These are phyloP conservation scores for Scomber scombrus DNA, from an alignment of 2,113 vertebrate species.

Conservation along the genomic window DNA sequence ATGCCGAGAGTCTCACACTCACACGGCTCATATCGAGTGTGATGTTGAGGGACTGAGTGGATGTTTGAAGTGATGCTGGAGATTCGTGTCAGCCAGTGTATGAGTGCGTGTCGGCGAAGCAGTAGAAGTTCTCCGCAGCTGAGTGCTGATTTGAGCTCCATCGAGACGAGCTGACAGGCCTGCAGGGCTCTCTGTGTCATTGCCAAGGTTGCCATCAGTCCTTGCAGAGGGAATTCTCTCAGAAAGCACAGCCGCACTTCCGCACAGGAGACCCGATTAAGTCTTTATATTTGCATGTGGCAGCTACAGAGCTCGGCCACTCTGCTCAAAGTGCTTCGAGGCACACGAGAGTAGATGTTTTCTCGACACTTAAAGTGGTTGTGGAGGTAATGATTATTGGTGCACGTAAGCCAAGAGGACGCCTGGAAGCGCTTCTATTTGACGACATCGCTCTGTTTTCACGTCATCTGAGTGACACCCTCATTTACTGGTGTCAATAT, in stretches of 20 bases:
- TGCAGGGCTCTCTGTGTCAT: slow-evolving; percentile 70
- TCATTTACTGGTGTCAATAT: slow-evolving; percentile 70
- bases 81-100: slow-evolving; percentile 70
- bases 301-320: slow-evolving; percentile 33
- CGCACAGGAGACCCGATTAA: slow-evolving; percentile 67
- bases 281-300: slow-evolving; percentile 65
- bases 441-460: slow-evolving; percentile 36
- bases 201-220: slow-evolving; percentile 68
- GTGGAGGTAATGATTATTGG: slow-evolving; percentile 66
- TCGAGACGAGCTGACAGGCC: slow-evolving; percentile 72
- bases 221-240: slow-evolving; percentile 63
- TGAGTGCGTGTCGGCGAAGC: slow-evolving; percentile 65
- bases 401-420: slow-evolving; percentile 38
- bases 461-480: slow-evolving; percentile 59
- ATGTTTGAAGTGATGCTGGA: slow-evolving; percentile 68
- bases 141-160: slow-evolving; percentile 66
- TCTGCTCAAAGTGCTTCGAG: slow-evolving; percentile 61
- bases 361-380: slow-evolving; percentile 46
- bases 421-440: slow-evolving; percentile 46
- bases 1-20: slow-evolving; percentile 22
- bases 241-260: slow-evolving; percentile 45
- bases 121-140: slow-evolving; percentile 52
- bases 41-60: slow-evolving; percentile 61
- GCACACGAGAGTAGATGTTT: slow-evolving; percentile 59
- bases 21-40: slow-evolving; percentile 52